Percentiles rank a stretch among this genome's conserved stretches.
Conservation (phyloP, 2,888 invertebrate genomes). For the Cepaea hortensis region DNA sequence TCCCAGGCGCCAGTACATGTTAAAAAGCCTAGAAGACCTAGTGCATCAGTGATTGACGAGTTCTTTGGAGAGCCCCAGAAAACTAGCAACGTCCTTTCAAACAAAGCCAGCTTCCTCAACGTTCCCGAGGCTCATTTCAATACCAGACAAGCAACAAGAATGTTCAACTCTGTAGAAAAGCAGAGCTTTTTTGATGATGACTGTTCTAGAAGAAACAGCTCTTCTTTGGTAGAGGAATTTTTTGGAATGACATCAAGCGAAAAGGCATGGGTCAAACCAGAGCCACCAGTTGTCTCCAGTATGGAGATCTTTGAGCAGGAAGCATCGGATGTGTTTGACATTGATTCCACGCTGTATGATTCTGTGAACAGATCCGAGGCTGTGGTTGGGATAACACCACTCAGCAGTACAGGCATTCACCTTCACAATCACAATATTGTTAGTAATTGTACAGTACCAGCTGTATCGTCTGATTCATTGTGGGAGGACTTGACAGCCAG, state of each 20-base stretch:
- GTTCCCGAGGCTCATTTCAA: not conserved
- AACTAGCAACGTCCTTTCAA: not conserved
- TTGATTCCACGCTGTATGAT: constrained; percentile 50
- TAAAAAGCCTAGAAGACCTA: constrained; percentile 80
- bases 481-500: constrained; percentile 71
- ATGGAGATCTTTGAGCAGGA: constrained; percentile 43
- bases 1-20: constrained; percentile 55
- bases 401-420: not conserved
- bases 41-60: constrained; percentile 82
- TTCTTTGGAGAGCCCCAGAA: constrained; percentile 76
- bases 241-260: constrained; percentile 40
- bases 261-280: constrained; percentile 51
- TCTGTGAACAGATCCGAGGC: constrained; percentile 33
- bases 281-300: constrained; percentile 34
- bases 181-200: constrained; percentile 48
- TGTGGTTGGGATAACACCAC: not conserved
- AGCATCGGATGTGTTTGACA: constrained; percentile 46
- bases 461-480: constrained; percentile 59
- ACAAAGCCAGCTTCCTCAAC: not conserved
- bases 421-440: not conserved
- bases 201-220: constrained; percentile 59
- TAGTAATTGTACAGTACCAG: constrained; percentile 43
- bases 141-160: constrained; percentile 21
- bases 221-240: constrained; percentile 65
- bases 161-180: constrained; percentile 57